These are phyloP conservation scores for Heterotis niloticus DNA, from an alignment of 2,113 vertebrate genomes.

Conservation along the genomic window DNA sequence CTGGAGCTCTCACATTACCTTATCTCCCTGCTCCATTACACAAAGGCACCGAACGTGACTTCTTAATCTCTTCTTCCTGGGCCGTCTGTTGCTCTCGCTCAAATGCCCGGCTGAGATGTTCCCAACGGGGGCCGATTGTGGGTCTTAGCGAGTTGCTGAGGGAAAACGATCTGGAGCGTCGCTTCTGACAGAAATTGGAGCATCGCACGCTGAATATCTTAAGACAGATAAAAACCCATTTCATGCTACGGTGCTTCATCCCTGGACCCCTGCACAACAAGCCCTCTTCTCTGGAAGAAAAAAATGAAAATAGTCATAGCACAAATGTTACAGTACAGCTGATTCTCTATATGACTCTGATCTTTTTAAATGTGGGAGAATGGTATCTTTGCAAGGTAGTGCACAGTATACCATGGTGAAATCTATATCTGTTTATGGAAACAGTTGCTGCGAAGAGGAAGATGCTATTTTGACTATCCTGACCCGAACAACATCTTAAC, in stretches of 20 bases:
- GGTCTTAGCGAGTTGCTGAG: background rate
- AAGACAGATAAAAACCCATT: constrained; percentile 5
- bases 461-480: too few species aligned
- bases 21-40: background rate
- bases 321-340: too few species aligned
- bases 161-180: background rate
- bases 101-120: background rate
- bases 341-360: too few species aligned
- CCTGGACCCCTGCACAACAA: background rate
- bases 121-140: background rate
- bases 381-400: too few species aligned
- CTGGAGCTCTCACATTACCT: background rate
- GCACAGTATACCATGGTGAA: too few species aligned
- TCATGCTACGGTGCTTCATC: background rate
- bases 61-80: background rate
- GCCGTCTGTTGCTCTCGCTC: background rate
- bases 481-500: too few species aligned
- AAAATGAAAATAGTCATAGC: too few species aligned
- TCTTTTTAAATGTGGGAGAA: too few species aligned
- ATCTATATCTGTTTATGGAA: too few species aligned
- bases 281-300: too few species aligned
- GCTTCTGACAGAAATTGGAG: background rate
- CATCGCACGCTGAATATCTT: background rate
- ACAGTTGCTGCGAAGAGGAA: too few species aligned
- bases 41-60: background rate